Evolutionary conservation across 2,113 vertebrate species (phyloP).

Genomic region (Scomber colias): DNA sequence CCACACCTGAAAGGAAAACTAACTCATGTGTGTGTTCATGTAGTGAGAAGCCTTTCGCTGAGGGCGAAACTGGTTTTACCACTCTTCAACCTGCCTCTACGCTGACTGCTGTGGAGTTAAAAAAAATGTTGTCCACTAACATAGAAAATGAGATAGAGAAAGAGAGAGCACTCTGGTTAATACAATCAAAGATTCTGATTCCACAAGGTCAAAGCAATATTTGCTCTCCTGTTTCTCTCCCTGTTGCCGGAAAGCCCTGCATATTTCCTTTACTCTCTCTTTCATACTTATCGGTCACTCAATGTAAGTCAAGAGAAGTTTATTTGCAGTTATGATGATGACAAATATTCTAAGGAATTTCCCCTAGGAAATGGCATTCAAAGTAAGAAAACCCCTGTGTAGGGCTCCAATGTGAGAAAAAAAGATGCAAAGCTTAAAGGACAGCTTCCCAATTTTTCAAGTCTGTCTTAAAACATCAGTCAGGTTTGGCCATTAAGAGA

Average conservation of each 20-base stretch:
- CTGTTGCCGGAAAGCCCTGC: slow-evolving; percentile 19
- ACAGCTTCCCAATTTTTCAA: no score
- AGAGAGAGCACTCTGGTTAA: not conserved
- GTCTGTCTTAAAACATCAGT: no score
- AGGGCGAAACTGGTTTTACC: slow-evolving; percentile 75
- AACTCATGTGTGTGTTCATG: not conserved
- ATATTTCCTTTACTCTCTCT: slow-evolving; percentile 44
- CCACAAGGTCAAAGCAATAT: slow-evolving; percentile 63
- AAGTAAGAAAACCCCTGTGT: not conserved
- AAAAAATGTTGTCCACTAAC: slow-evolving; percentile 3
- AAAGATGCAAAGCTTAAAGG: not conserved
- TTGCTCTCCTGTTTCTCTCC: slow-evolving; percentile 43
- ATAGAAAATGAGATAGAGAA: not conserved
- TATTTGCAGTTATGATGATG: slow-evolving; percentile 26
- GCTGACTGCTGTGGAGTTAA: slow-evolving; percentile 5
- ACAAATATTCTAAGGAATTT: slow-evolving; percentile 30
- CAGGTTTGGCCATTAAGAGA: no score
- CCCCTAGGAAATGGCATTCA: not conserved
- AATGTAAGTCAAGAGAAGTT: not conserved
- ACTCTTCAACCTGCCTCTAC: slow-evolving; percentile 44
- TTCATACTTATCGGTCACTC: slow-evolving; percentile 41
- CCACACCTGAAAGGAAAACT: not conserved
- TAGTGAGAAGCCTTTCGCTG: not conserved
- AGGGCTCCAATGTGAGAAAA: not conserved
- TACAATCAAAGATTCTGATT: slow-evolving; percentile 27